These are phyloP conservation scores for Helicolenus hilgendorfi DNA, from an alignment of 2,797 vertebrate species.

Conservation along the genomic window DNA sequence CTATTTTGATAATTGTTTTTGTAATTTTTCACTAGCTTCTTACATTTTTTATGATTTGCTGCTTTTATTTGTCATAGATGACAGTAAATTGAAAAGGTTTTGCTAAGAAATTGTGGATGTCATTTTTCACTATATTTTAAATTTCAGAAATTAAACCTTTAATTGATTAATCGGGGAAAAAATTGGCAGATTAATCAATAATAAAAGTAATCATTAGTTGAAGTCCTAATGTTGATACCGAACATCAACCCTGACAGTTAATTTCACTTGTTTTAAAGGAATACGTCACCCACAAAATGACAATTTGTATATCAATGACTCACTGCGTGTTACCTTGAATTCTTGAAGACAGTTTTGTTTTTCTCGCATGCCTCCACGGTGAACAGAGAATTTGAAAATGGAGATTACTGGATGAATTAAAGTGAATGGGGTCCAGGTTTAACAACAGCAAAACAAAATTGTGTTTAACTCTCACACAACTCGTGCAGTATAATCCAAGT, in stretches of 20 bases:
- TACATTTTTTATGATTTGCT: background rate
- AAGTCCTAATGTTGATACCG: background rate
- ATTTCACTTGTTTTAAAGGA: background rate
- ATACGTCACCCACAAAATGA: no score
- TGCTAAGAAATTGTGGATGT: background rate
- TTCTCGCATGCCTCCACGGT: no score
- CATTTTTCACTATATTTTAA: fast-evolving
- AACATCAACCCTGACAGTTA: background rate
- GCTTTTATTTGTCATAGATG: background rate
- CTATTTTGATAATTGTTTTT: background rate
- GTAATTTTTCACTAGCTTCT: background rate
- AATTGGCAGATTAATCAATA: no score
- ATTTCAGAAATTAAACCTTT: background rate
- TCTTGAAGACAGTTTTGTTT: no score
- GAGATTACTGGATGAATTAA: no score
- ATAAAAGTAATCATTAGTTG: background rate
- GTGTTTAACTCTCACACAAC: no score
- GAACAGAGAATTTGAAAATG: no score
- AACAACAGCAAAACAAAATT: no score
- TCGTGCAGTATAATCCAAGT: no score
- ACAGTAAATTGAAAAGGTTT: background rate
- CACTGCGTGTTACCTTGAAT: no score
- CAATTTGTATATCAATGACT: no score
- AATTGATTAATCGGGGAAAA: background rate
- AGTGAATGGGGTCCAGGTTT: no score